A percentile compares a stretch with the other conserved stretches of the same genome.
Conservation (phyloP, 2,113 vertebrate genomes). For the Alethe diademata region DNA sequence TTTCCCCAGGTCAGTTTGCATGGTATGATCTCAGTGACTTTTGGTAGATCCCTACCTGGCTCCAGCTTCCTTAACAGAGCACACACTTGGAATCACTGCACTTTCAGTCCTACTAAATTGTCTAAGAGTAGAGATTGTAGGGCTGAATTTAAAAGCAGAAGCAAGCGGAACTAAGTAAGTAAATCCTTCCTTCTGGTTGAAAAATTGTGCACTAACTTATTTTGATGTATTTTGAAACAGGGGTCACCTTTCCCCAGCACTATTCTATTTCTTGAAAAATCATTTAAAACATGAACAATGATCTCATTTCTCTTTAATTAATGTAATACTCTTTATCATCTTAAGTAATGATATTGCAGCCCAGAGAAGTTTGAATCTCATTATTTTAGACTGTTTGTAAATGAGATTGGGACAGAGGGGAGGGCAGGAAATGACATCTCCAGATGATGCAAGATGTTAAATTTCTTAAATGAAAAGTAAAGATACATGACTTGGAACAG, state of each 20-base stretch:
- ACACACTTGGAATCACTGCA: not conserved
- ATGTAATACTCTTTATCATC: not conserved
- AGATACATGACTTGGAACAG: conserved; percentile 10
- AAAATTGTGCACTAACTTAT: not conserved
- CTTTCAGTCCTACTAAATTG: not conserved
- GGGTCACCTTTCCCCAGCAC: not conserved
- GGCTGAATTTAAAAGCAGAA: not conserved
- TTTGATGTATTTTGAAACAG: not conserved
- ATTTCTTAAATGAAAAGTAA: conserved; percentile 29
- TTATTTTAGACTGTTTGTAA: not conserved
- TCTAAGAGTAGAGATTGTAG: not conserved
- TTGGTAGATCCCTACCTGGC: not conserved
- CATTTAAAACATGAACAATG: not conserved
- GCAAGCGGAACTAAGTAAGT: not conserved
- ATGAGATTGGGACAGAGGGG: not conserved
- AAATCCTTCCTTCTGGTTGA: not conserved
- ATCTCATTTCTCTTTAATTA: not conserved
- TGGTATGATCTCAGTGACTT: not conserved
- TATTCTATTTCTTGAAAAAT: not conserved
- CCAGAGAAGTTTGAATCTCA: not conserved
- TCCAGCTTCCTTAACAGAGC: not conserved
- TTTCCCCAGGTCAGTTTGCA: not conserved
- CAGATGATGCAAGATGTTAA: conserved; percentile 5
- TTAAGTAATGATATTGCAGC: not conserved
- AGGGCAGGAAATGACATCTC: not conserved